Evolutionary conservation across 2,113 vertebrate genomes (phyloP).

Genomic region (Rattus norvegicus): DNA sequence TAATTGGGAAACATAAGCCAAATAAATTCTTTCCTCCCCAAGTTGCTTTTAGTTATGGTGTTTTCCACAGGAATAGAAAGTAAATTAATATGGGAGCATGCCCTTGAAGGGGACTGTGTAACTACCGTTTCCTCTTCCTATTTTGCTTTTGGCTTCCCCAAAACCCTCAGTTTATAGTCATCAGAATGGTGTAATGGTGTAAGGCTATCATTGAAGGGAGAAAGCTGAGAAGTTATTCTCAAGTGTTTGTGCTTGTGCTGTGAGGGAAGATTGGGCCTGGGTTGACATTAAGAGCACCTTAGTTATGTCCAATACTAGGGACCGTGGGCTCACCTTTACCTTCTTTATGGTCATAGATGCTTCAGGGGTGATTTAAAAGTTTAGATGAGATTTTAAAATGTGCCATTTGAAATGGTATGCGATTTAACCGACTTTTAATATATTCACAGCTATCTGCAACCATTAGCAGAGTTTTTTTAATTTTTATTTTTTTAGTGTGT

Average conservation of each 20-base stretch:
- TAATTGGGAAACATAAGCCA: neutral
- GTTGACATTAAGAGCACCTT: neutral
- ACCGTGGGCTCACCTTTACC: neutral
- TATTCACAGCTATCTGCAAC: neutral
- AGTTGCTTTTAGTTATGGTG: neutral
- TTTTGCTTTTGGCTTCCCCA: neutral
- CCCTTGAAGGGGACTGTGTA: neutral
- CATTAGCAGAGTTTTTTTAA: neutral
- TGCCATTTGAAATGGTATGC: neutral
- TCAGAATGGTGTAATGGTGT: neutral
- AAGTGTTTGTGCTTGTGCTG: neutral
- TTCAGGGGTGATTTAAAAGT: neutral
- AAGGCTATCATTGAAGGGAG: conserved; percentile 4
- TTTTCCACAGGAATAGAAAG: neutral
- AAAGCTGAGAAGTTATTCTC: neutral
- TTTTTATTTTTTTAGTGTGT: neutral
- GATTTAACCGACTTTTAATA: neutral
- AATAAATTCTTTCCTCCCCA: neutral
- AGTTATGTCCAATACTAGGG: neutral
- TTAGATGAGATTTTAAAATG: neutral
- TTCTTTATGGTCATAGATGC: neutral
- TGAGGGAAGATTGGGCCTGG: neutral
- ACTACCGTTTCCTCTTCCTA: neutral
- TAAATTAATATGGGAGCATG: neutral
- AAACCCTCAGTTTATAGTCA: neutral